Evolutionary conservation across 2,888 invertebrate genomes (phyloP).

Genomic region (Drosophila histrio): DNA sequence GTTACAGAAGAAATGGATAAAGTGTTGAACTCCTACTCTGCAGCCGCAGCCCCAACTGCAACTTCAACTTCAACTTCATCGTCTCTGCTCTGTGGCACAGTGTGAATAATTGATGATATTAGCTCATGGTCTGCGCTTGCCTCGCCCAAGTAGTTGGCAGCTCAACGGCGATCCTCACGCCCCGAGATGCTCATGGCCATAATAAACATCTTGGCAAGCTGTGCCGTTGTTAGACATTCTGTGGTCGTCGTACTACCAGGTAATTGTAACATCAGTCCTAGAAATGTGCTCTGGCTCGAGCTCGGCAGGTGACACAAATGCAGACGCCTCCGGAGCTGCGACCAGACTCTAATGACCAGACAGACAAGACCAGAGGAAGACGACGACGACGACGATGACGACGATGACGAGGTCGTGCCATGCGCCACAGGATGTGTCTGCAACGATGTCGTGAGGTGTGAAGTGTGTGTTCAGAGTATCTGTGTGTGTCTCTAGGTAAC

Average conservation of each 20-base stretch:
- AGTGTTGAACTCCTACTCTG: background rate
- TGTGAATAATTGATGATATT: conserved; percentile 57
- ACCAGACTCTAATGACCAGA: conserved; percentile 70
- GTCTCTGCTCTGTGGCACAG: conserved; percentile 14
- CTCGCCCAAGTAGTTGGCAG: conserved; percentile 26
- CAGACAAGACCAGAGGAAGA: conserved; percentile 16
- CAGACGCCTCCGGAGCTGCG: conserved; percentile 54
- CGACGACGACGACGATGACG: background rate
- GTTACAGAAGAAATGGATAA: background rate
- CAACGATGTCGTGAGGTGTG: conserved; percentile 63
- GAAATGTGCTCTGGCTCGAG: conserved; percentile 11
- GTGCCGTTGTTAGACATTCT: conserved; percentile 63
- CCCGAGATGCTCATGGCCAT: conserved; percentile 10
- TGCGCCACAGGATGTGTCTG: conserved; percentile 80
- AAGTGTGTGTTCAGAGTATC: conserved; percentile 45
- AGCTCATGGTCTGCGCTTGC: conserved; percentile 2
- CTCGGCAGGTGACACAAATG: conserved; percentile 71
- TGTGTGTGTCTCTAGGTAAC: conserved; percentile 14
- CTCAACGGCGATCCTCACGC: conserved; percentile 32
- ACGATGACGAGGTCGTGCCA: conserved; percentile 61
- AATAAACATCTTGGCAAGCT: conserved; percentile 45
- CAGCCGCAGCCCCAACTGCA: background rate
- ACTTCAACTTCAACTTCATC: background rate
- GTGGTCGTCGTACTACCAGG: conserved; percentile 73
- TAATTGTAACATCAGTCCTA: conserved; percentile 71